These are phyloP conservation scores for Micropoecilia bifurca DNA, from an alignment of 2,797 vertebrate species.

Conservation along the genomic window DNA sequence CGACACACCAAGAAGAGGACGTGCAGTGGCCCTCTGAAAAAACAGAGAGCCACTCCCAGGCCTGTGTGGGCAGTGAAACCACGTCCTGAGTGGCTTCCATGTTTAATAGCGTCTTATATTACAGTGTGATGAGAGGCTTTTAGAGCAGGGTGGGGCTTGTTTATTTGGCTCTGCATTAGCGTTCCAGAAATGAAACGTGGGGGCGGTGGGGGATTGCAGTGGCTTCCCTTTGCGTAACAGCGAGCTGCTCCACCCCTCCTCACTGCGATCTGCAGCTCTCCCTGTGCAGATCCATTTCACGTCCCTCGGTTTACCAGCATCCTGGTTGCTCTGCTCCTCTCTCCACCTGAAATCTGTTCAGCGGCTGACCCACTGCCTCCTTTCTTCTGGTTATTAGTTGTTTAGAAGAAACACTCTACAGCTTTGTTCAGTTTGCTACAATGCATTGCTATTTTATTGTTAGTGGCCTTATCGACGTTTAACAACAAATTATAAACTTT, in stretches of 20 bases:
- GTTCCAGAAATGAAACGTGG: slow-evolving; percentile 18
- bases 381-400: neutral
- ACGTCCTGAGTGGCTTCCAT: neutral
- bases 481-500: neutral
- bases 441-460: neutral
- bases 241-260: slow-evolving; percentile 56
- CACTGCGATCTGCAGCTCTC: slow-evolving; percentile 32
- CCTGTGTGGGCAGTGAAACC: neutral
- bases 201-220: slow-evolving; percentile 38
- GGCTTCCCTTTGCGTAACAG: slow-evolving; percentile 41
- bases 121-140: slow-evolving; percentile 18
- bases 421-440: neutral
- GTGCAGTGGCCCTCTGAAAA: neutral
- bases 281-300: neutral
- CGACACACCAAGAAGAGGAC: slow-evolving; percentile 3
- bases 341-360: neutral
- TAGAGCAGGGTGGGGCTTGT: slow-evolving; percentile 4
- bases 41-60: slow-evolving; percentile 19
- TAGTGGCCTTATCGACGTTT: neutral
- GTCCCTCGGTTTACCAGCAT: too few species aligned
- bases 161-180: slow-evolving; percentile 8
- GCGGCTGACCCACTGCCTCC: neutral
- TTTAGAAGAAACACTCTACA: neutral
- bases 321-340: neutral
- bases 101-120: slow-evolving; percentile 1